Conservation (phyloP, 2,113 vertebrate species). For the Periophthalmodon schlosseri region DNA sequence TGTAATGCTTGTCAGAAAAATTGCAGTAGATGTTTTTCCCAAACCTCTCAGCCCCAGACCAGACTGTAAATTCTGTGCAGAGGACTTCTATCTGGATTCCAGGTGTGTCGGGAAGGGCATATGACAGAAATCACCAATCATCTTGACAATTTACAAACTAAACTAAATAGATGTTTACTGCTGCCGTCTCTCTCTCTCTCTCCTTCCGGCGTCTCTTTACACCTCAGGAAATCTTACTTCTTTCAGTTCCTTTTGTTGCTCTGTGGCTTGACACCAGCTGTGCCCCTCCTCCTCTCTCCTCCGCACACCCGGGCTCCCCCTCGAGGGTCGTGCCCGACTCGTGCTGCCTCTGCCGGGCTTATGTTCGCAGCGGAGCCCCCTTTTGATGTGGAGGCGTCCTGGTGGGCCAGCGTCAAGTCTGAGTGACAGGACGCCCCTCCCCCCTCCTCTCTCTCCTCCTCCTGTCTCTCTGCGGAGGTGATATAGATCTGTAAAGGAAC, state of each 20-base stretch:
- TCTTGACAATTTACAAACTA: no score
- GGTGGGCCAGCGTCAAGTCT: conserved; percentile 47
- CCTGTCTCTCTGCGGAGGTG: conserved; percentile 38
- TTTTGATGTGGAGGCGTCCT: conserved; percentile 65
- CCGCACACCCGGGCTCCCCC: conserved; percentile 11
- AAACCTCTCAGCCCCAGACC: no score
- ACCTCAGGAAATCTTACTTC: not conserved
- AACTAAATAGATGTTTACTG: not conserved
- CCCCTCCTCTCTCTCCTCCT: not conserved
- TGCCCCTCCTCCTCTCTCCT: not conserved
- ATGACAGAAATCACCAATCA: no score
- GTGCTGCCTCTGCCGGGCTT: conserved; percentile 61
- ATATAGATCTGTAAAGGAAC: conserved; percentile 60
- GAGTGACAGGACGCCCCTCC: conserved; percentile 60
- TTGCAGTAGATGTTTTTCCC: no score
- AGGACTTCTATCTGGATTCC: no score
- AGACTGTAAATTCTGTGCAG: no score
- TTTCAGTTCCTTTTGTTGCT: conserved; percentile 13
- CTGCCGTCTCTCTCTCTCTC: not conserved
- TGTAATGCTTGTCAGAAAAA: no score
- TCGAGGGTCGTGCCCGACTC: conserved; percentile 28
- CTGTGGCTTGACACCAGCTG: conserved; percentile 51
- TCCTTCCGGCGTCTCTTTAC: not conserved
- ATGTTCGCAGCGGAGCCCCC: conserved; percentile 59
- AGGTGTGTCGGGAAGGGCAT: no score